A percentile compares a stretch with the other conserved stretches of the same genome.
phyloP scores from a whole-genome alignment of 2,113 vertebrate species.

The Cyprinodon tularosa region DNA sequence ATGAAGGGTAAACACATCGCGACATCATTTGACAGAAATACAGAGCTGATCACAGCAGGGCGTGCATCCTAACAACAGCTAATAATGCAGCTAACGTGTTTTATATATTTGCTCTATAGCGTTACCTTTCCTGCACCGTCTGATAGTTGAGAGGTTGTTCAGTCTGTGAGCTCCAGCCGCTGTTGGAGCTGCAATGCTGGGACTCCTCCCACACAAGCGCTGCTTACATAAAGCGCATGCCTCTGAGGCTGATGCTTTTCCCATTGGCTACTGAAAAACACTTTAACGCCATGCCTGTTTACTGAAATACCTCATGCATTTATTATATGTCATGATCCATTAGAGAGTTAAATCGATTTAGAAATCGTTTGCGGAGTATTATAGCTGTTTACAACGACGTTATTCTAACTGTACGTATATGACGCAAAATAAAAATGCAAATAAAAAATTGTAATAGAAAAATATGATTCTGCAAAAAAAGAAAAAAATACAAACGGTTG shows the following conservation, averaged over 20 bases:
- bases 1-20: constrained; percentile 7
- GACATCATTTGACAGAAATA: not conserved
- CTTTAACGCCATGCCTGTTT: not conserved
- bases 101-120: not conserved
- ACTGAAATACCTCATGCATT: not conserved
- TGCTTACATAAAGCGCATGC: constrained; percentile 34
- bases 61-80: not conserved
- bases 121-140: constrained; percentile 69
- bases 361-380: not conserved
- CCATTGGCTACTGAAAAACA: constrained; percentile 55
- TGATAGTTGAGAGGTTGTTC: constrained; percentile 41
- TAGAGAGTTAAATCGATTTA: not conserved
- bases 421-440: not conserved
- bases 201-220: constrained; percentile 31
- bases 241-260: not conserved
- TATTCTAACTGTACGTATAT: not conserved
- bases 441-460: too few relatives aligned
- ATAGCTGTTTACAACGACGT: not conserved
- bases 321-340: not conserved
- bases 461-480: too few relatives aligned
- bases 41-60: not conserved
- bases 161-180: constrained; percentile 48
- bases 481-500: too few relatives aligned
- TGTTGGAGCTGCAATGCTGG: constrained; percentile 71
- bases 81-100: not conserved